Evolutionary conservation across 1,140 invertebrate genomes (phyloP), one percentile per base, ranked within the genome.

Genomic region (Tetramorium simillimum): DNA sequence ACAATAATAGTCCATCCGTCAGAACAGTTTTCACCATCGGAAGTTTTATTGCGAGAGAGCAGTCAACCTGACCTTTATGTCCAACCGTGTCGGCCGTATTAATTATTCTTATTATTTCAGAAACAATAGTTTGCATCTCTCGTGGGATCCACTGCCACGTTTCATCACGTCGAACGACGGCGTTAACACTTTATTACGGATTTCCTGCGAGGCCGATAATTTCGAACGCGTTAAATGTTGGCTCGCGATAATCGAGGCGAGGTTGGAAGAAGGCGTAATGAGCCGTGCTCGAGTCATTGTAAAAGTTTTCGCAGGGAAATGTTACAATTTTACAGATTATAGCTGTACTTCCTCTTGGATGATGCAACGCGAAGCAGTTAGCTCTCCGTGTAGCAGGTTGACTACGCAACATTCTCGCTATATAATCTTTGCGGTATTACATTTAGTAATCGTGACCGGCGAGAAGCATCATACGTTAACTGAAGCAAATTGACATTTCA

Each of bases 341-440:
- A 60, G 40, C 6, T n/a, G 53, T 28, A 40, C 69, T 84, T 84
- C 80, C 69, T 60, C 24, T 28, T 37, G 69, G 5, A 33, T 82
- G 51, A 82, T 46, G 80, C 18, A 84, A 84, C 43, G 53, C 37
- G 9, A 62, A 21, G 7, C 21, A 16, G 4, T 40, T 46, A 43
- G n/a, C n/a, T 62, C 80, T 73, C 14, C 53, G 40, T 21, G 18
- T 18, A 60, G 40, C 51, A 46, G 28, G 69, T 84, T 60, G 69
- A 73, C 43, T 28, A 37, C 40, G 69, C 63, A 81, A 69, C 53
- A 49, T 60, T 60, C 69, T 18, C 24, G 53, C 63, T 70, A 14
- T 70, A 53, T 81, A 81, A 81, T 81, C 63, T 81, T 46, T 53
- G 46, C 46, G 46, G 33, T 81, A 81, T 69, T 53, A 40, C 77